Conservation (phyloP, 2,797 vertebrate genomes). For the Kryptopterus vitreolus region DNA sequence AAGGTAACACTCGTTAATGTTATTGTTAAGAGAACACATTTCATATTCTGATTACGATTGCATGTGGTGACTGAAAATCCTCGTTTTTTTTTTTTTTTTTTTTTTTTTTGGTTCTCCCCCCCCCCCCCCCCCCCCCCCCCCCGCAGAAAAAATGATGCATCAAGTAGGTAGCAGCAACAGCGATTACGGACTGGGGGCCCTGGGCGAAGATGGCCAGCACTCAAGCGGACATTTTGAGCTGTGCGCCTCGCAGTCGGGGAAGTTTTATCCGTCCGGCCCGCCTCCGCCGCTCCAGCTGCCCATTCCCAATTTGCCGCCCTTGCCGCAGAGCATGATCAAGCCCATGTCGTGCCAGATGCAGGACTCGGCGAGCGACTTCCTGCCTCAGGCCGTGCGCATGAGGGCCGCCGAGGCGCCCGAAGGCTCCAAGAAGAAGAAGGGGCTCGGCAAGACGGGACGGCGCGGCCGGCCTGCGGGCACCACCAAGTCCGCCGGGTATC, state of each 20-base stretch:
- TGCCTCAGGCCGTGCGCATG: constrained; percentile 84
- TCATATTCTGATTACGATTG: too few species aligned
- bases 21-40: too few species aligned
- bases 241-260: constrained; percentile 86
- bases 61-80: not conserved
- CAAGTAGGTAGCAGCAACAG: constrained; percentile 86
- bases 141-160: constrained; percentile 98
- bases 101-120: too few species aligned
- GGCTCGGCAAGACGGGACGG: constrained; percentile 88
- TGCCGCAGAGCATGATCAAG: constrained; percentile 86
- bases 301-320: constrained; percentile 68
- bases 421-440: constrained; percentile 95
- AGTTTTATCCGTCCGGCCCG: constrained; percentile 82
- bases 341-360: constrained; percentile 89
- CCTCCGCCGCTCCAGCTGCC: constrained; percentile 73
- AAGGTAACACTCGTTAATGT: too few species aligned
- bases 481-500: constrained; percentile 97
- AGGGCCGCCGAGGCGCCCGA: constrained; percentile 81
- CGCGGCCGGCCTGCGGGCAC: constrained; percentile 94
- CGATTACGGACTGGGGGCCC: constrained; percentile 88
- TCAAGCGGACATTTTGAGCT: constrained; percentile 90
- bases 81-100: not conserved
- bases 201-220: constrained; percentile 88
- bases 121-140: too few species aligned
- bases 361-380: constrained; percentile 82